Conservation (phyloP, 2,888 invertebrate genomes). For the Diadegma fenestrale region DNA sequence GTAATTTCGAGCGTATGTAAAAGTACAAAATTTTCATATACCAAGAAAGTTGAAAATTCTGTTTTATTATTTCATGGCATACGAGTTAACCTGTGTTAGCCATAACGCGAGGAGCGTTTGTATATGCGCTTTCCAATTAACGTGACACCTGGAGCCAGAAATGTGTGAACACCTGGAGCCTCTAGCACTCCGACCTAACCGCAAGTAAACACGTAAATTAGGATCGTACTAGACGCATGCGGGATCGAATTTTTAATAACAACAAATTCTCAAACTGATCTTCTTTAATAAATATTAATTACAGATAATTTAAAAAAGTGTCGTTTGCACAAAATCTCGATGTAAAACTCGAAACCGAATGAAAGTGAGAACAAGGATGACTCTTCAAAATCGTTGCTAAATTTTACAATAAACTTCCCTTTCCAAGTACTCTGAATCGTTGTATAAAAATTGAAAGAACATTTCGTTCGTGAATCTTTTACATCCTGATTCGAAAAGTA, state of each 20-base stretch:
- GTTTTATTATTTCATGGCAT: conserved; percentile 12
- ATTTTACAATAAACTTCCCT: too few relatives aligned
- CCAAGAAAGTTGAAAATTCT: conserved; percentile 34
- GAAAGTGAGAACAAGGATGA: neutral
- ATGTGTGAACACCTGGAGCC: conserved; percentile 46
- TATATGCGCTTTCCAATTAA: conserved; percentile 64
- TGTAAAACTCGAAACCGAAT: neutral
- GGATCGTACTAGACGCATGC: conserved; percentile 42
- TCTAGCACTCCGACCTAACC: conserved; percentile 10
- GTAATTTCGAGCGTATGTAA: neutral
- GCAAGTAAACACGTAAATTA: conserved; percentile 69
- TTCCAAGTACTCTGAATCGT: neutral
- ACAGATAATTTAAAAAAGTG: neutral
- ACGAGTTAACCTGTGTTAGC: conserved; percentile 6
- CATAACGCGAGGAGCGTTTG: conserved; percentile 13
- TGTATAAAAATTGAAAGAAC: neutral
- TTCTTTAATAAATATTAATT: neutral
- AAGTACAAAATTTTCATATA: neutral
- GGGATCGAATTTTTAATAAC: too few relatives aligned
- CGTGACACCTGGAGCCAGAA: conserved; percentile 60
- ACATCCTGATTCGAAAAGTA: neutral
- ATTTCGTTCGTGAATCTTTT: neutral
- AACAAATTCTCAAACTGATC: neutral
- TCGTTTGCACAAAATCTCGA: neutral
- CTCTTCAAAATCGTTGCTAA: neutral